These are phyloP conservation scores for Brachyhypopomus gauderio DNA, from an alignment of 2,113 vertebrate genomes.

Conservation along the genomic window DNA sequence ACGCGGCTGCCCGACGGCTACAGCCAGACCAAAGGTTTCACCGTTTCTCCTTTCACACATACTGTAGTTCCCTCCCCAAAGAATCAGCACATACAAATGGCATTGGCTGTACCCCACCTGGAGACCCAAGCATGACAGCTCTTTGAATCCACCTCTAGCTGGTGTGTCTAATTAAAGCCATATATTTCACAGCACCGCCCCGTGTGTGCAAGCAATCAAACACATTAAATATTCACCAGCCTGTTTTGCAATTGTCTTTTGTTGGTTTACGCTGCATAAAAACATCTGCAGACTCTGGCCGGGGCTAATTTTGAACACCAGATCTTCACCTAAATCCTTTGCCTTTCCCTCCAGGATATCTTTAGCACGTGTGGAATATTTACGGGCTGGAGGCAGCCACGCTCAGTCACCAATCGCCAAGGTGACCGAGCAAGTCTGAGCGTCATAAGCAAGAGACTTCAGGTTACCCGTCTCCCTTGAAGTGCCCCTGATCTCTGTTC, in stretches of 20 bases:
- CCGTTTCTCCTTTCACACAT: slow-evolving; percentile 1
- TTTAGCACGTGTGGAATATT: slow-evolving; percentile 76
- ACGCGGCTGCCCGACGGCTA: not conserved
- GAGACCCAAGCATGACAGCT: slow-evolving; percentile 14
- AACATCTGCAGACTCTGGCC: slow-evolving; percentile 22
- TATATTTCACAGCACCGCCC: slow-evolving; percentile 27
- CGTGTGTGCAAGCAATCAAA: slow-evolving; percentile 51
- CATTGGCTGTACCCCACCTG: slow-evolving; percentile 20
- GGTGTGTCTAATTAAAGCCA: slow-evolving; percentile 53
- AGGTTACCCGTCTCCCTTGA: slow-evolving; percentile 44
- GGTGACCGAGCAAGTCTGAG: slow-evolving; percentile 68
- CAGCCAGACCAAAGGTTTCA: not conserved
- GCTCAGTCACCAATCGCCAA: slow-evolving; percentile 72
- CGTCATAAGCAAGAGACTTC: slow-evolving; percentile 55
- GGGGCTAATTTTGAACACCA: slow-evolving; percentile 58
- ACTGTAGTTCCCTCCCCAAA: slow-evolving; percentile 4
- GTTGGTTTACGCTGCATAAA: slow-evolving; percentile 34
- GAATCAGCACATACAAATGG: slow-evolving; percentile 17
- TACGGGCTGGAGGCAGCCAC: slow-evolving; percentile 63
- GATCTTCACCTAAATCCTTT: slow-evolving; percentile 39
- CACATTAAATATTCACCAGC: slow-evolving; percentile 63
- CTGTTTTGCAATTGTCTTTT: slow-evolving; percentile 64
- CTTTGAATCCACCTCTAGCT: not conserved
- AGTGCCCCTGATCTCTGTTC: slow-evolving; percentile 63
- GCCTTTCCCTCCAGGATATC: slow-evolving; percentile 63